Evolutionary conservation across 2,113 vertebrate species (phyloP), one percentile per base, ranked within the genome.

Genomic region (Piprites chloris): DNA sequence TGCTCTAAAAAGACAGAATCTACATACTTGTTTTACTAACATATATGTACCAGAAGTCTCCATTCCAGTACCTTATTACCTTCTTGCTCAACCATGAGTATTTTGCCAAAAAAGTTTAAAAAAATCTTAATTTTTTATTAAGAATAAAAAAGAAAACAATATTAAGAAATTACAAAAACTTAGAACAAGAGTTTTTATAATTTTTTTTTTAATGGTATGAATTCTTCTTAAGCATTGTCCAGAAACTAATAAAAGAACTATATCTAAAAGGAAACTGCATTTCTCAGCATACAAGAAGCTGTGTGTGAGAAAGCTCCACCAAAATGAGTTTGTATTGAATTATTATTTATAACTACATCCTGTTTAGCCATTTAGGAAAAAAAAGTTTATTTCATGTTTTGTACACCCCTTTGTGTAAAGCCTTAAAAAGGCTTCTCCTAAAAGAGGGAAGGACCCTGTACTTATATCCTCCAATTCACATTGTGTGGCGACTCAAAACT

Each of bases 311-410:
- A 98, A 97, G 72, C 89, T 89, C 53, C 79, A 94, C 35, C 37
- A 92, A 93, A 93, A 58, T 85, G 92, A 96, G 93, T 94, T 94
- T 91, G 92, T 77, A 96, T 84, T 97, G 91, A 97, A 97, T 93
- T 96, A 97, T 98, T 98, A 98, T 98, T 98, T 98, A 97, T 98
- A 98, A 89, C 98, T 97, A 92, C 92, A 98, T 98, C 98, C 98
- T 98, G 98, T 98, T 97, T 97, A 97, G 95, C 90, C 89, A 76
- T 93, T 92, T 96, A 85, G 52, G 35, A 86, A 85, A 88, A 88
- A 89, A 71, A 96, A 93, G 76, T 71, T 97, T 66, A 95, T 75
- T 61, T 76, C 26, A 33, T 87, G 80, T 96, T 97, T 95, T 95
- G 78, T 33, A 93, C 67, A 91, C 35, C 49, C 80, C 62, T 95